Base-by-base conservation (phyloP, 2,113 vertebrate genomes). In the Ranitomeya imitator region DNA sequence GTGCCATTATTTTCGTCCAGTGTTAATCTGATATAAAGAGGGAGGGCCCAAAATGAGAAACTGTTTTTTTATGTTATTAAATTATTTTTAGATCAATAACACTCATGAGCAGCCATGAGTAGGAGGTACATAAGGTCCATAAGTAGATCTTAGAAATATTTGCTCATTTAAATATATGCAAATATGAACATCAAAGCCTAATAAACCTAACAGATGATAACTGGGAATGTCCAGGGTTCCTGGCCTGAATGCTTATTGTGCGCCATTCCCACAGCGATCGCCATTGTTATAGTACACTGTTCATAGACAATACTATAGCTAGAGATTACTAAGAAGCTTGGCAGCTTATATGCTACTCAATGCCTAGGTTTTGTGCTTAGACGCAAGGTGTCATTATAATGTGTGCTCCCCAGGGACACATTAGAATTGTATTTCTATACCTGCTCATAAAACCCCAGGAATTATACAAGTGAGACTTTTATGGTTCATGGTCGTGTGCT, bases 391-490 rank as follows among this genome's bases (percentile, higher is more conserved):
- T 85, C 54, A 26, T 85, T 85, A 59, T 57, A 18, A 37, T 26
- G 67, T 57, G 18, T 13, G 15, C 54, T 21, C 61, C 45, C 51
- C 15, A 12, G 85, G 61, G 85, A 86, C 45, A 37, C 31, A 67
- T 86, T 86, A 63, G n/a, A 74, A 63, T 21, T 19, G 12, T 60
- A 16, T 76, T 88, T 69, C 78, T 76, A 88, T 83, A 77, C 67
- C 80, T 88, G 67, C 86, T 54, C 71, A 88, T 88, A 78, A 88
- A 77, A 84, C 63, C 52, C 57, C 7, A 74, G 54, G 63, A 88
- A 88, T 84, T 88, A 83, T 88, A 15, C 60, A 88, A 84, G 81
- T 88, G 86, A 88, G 87, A 84, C 51, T 88, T 88, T 88, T 88
- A 88, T 84, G 81, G 61, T 77, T 55, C 73, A 14, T 16, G 26